Evolutionary conservation across 2,113 vertebrate genomes (phyloP).

Genomic region (Prunella himalayana): DNA sequence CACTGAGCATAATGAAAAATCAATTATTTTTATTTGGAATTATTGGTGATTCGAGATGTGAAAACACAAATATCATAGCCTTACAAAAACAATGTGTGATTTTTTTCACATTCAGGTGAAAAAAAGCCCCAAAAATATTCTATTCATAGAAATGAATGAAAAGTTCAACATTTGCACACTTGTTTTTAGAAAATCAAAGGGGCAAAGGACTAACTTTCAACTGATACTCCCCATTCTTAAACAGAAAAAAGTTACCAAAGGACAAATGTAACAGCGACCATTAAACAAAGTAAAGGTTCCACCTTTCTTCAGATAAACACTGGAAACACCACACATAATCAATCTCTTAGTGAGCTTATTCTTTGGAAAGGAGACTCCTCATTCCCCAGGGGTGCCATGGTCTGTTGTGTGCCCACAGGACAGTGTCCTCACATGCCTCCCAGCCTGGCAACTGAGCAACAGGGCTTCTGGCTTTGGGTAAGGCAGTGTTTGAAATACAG

Average conservation of each 20-base stretch:
- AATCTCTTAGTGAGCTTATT: neutral
- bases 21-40: neutral
- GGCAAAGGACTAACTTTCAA: neutral
- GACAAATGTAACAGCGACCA: neutral
- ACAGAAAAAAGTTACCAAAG: neutral
- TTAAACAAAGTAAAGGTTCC: neutral
- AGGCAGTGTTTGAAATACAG: neutral
- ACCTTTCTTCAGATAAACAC: neutral
- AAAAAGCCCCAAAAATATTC: accelerated
- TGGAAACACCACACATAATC: neutral
- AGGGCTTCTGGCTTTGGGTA: neutral
- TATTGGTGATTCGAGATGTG: neutral
- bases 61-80: neutral
- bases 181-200: neutral
- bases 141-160: neutral
- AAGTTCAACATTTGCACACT: neutral
- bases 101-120: neutral
- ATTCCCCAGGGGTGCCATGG: accelerated
- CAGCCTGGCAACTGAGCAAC: neutral
- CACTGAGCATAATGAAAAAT: neutral
- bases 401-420: neutral
- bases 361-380: neutral
- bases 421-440: neutral
- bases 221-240: neutral
- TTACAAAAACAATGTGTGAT: neutral